A percentile compares a stretch with the other conserved stretches of the same genome.
Conservation (phyloP, 2,888 invertebrate species). For the Xanthostigma xanthostigma region DNA sequence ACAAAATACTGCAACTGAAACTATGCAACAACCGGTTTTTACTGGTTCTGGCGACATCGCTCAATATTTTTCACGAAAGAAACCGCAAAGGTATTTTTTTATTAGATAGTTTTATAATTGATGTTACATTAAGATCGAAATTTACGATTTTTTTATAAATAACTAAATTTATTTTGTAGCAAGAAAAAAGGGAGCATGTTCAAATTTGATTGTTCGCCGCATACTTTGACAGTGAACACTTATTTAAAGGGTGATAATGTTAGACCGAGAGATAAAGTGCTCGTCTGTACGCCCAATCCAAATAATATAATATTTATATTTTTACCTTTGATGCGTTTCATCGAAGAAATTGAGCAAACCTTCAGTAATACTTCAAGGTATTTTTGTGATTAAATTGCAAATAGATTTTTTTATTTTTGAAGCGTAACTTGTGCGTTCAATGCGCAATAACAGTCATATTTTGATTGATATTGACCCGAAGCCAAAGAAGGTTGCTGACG, state of each 20-base stretch:
- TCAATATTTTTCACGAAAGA: conserved; percentile 34
- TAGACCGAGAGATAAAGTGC: conserved; percentile 33
- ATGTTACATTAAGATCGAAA: too few relatives aligned
- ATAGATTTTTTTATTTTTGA: conserved; percentile 7
- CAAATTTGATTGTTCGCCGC: conserved; percentile 49
- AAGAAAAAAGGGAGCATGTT: conserved; percentile 43
- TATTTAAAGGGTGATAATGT: conserved; percentile 19
- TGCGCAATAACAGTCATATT: too few relatives aligned
- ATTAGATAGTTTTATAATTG: too few relatives aligned
- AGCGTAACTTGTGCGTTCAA: neutral
- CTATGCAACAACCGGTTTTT: conserved; percentile 27
- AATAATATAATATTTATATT: conserved; percentile 64
- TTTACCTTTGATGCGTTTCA: conserved; percentile 67
- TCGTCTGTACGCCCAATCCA: conserved; percentile 64
- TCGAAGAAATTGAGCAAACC: conserved; percentile 66
- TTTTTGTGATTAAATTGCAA: conserved; percentile 11
- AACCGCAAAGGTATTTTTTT: conserved; percentile 26
- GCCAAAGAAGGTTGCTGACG: too few relatives aligned
- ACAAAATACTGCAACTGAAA: conserved; percentile 55
- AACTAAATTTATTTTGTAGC: conserved; percentile 23
- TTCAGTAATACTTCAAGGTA: conserved; percentile 41
- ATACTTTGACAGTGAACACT: conserved; percentile 25
- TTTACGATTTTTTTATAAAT: neutral
- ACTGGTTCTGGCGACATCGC: conserved; percentile 36
- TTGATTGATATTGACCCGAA: too few relatives aligned